phyloP scores from a whole-genome alignment of 1,140 invertebrate species.

The Brachionus rotundiformis region DNA sequence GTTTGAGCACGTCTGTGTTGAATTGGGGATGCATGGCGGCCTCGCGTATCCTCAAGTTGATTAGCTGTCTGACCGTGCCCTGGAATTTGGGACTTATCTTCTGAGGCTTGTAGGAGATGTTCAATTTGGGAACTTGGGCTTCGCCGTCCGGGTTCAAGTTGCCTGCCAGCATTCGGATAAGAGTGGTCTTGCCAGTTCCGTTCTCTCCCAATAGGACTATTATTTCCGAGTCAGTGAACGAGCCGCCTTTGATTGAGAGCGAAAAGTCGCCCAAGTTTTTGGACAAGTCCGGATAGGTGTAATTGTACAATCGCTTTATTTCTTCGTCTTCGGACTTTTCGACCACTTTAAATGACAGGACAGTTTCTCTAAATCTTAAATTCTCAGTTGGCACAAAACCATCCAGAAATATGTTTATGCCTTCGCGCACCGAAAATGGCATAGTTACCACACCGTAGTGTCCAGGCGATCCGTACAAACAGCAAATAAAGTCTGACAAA shows the following conservation, averaged over 20 bases:
- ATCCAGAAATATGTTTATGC: constrained; percentile 98
- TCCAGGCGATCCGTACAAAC: constrained; percentile 94
- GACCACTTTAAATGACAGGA: constrained; percentile 94
- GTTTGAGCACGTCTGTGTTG: constrained; percentile 98
- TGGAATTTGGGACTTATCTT: constrained; percentile 96
- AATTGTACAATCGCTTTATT: constrained; percentile 90
- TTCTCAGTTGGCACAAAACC: constrained; percentile 99
- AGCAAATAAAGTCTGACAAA: constrained; percentile 97
- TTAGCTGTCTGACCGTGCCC: constrained; percentile 85
- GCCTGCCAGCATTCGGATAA: constrained; percentile 96
- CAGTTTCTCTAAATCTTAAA: constrained; percentile 92
- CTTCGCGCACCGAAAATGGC: constrained; percentile 98
- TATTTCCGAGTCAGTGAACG: constrained; percentile 99
- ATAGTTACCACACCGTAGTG: constrained; percentile 99
- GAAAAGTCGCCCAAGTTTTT: constrained; percentile 78
- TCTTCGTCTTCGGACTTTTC: constrained; percentile 96
- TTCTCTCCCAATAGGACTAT: constrained; percentile 97
- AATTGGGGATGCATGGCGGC: constrained; percentile 96
- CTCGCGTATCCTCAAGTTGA: constrained; percentile 94
- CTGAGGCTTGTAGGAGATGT: constrained; percentile 99
- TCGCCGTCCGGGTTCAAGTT: constrained; percentile 87
- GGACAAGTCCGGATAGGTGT: constrained; percentile 82
- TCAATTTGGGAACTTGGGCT: constrained; percentile 81
- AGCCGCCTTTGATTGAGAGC: constrained; percentile 79
- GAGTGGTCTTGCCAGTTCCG: constrained; percentile 98